Conservation (phyloP, 2,888 invertebrate species). For the Tenthredo notha region DNA sequence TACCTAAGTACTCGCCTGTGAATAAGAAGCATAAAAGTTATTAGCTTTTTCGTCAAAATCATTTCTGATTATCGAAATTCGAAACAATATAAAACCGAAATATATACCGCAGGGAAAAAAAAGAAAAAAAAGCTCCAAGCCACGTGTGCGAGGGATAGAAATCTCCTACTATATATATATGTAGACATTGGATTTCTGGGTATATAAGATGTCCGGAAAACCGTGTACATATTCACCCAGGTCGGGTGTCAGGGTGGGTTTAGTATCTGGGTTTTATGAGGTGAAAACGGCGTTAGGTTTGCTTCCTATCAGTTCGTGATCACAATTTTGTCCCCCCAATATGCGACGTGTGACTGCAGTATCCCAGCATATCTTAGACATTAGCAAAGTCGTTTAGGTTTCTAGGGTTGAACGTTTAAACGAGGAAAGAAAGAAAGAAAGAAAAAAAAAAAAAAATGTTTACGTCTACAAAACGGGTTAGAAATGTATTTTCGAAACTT, state of each 20-base stretch:
- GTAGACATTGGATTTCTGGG: background rate
- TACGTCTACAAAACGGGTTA: background rate
- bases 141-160: background rate
- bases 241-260: constrained; percentile 55
- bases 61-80: background rate
- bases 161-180: background rate
- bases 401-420: background rate
- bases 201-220: constrained; percentile 24
- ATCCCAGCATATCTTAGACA: constrained; percentile 42
- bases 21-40: background rate
- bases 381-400: constrained; percentile 35
- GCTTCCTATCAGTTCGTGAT: constrained; percentile 43
- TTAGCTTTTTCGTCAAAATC: background rate
- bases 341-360: constrained; percentile 43
- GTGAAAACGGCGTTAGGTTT: constrained; percentile 58
- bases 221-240: constrained; percentile 18
- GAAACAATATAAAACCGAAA: background rate
- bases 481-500: background rate
- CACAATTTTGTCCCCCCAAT: constrained; percentile 39
- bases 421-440: background rate
- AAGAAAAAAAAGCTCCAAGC: background rate
- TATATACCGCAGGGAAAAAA: background rate
- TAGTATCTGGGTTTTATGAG: constrained; percentile 67
- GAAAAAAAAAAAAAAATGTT: too few species aligned
- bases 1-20: background rate